phyloP scores from a whole-genome alignment of 2,797 vertebrate species.

The Lepus oiostolus region DNA sequence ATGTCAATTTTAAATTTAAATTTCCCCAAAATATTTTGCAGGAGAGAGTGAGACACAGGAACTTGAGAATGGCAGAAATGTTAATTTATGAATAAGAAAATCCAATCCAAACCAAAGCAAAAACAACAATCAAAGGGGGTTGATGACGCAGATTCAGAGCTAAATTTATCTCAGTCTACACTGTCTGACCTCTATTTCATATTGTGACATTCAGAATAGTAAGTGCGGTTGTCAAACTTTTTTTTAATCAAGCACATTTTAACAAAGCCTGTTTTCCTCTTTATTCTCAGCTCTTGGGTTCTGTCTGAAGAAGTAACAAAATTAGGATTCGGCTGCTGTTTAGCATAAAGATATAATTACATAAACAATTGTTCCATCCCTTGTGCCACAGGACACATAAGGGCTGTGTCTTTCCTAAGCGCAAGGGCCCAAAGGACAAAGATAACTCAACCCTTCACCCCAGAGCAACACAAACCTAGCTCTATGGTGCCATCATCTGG shows the following conservation, averaged over 20 bases:
- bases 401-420: neutral
- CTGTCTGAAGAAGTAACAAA: constrained; percentile 65
- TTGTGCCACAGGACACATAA: neutral
- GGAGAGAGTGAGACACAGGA: neutral
- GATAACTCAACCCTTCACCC: neutral
- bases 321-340: constrained; percentile 31
- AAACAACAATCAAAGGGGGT: neutral
- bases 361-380: constrained; percentile 21
- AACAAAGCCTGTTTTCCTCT: constrained; percentile 45
- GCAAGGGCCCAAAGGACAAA: constrained; percentile 21
- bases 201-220: constrained; percentile 17
- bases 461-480: constrained; percentile 12
- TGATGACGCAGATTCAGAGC: neutral
- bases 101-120: constrained; percentile 35
- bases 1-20: constrained; percentile 36
- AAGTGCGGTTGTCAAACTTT: neutral
- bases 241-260: constrained; percentile 33
- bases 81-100: neutral
- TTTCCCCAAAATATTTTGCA: constrained; percentile 35
- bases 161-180: neutral
- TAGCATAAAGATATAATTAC: constrained; percentile 50
- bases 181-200: neutral
- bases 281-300: neutral
- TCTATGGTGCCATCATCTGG: constrained; percentile 71
- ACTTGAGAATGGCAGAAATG: neutral